Evolutionary conservation across 1,140 invertebrate species (phyloP), one percentile per base, ranked within the genome.

Genomic region (Drosophila sp.): DNA sequence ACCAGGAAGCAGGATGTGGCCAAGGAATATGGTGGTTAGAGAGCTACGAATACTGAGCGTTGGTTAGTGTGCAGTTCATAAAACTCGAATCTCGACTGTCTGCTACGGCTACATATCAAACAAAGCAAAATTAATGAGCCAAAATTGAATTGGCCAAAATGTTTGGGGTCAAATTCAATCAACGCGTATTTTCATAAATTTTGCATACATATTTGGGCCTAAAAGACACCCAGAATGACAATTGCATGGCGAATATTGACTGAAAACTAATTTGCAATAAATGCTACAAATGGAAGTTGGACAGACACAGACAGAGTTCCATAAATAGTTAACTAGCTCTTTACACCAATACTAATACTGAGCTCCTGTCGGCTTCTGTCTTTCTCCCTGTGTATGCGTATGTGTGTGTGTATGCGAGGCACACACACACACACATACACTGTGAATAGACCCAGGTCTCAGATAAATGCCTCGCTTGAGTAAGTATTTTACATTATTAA

Each of bases 151-250:
- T 75, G 59, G 32, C 67, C 45, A 73, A 73, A 53, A 66, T 66
- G 62, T 64, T 58, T 61, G 45, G 51, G 57, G 36, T 64, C 40
- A 57, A 81, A 87, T 86, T 86, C 80, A 82, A 82, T 82, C 79
- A 82, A 75, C 80, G 74, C 78, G 43, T 61, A 58, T 78, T 81
- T 81, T 78, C 79, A 82, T 83, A 75, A 71, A 79, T 82, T 66
- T 64, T 74, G 50, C 53, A 48, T 56, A 36, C 40, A 56, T 53
- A 18, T 43, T 14, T 2, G 40, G 36, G 32, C 9, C 14, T 8
- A 16, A 40, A 18, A 4, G 21, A 36, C 32, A 27, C 13, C 40
- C 5, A n/a, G 25, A 29, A 45, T 38, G 25, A 40, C 45, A 59
- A 57, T 65, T 64, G 34, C 43, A 50, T 50, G 18, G 18, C 43